Evolutionary conservation across 2,888 invertebrate genomes (phyloP).

Genomic region (Candidula unifasciata): DNA sequence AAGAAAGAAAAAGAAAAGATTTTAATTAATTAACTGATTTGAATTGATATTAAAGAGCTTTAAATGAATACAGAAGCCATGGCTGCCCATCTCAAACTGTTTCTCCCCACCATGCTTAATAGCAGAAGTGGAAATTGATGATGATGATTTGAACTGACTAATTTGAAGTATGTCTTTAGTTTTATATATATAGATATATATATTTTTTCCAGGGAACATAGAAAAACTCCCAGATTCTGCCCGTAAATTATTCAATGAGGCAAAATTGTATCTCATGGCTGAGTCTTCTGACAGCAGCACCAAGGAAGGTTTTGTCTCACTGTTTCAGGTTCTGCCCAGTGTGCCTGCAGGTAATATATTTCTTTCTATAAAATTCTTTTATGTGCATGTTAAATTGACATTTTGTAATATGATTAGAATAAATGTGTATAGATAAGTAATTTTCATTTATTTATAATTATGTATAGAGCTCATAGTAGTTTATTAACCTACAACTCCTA

Average conservation of each 20-base stretch:
- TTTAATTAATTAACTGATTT: neutral
- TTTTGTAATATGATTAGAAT: too few species aligned
- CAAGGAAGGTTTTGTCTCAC: constrained; percentile 25
- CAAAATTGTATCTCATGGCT: constrained; percentile 52
- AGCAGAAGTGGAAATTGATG: too few species aligned
- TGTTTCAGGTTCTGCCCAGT: constrained; percentile 35
- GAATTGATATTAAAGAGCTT: neutral
- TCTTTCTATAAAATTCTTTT: too few species aligned
- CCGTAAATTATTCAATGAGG: constrained; percentile 58
- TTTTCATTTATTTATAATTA: too few species aligned
- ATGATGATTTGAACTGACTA: too few species aligned
- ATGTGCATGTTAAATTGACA: too few species aligned
- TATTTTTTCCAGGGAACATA: constrained; percentile 59
- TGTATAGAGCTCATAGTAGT: too few species aligned
- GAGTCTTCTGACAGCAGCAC: neutral
- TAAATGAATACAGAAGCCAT: neutral
- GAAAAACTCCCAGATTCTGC: constrained; percentile 57
- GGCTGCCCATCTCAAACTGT: too few species aligned
- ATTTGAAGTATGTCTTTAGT: neutral
- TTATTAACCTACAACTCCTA: too few species aligned
- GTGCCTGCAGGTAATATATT: constrained; percentile 1
- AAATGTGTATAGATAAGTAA: too few species aligned
- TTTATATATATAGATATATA: neutral
- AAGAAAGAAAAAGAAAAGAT: neutral
- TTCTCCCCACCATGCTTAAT: too few species aligned